Base-by-base conservation (phyloP, 2,797 vertebrate species). In the Oryzias dopingdopingensis region DNA sequence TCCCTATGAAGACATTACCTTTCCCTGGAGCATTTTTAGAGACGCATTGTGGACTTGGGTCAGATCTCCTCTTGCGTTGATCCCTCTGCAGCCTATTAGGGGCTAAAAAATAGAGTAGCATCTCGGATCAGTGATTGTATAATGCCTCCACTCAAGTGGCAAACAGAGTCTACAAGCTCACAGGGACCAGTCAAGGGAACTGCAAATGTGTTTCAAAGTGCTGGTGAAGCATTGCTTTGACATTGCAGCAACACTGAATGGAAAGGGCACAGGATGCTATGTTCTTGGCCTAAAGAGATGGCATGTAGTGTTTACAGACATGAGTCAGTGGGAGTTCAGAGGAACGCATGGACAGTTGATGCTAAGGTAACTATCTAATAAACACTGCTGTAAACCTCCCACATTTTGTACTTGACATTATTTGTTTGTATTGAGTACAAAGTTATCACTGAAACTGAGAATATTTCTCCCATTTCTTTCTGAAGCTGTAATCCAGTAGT, bases 41-140 rank as follows among this genome's bases (percentile, higher is more conserved):
- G 50, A 46, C 55, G 62, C 45, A 37, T 26, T 43, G 59, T 49
- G 67, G 59, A 71, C 77, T 67, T 50, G 24, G 72, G 63, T 83
- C 65, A 6, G 70, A 73, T 82, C 79, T 81, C 65, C 59, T 2
- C 64, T 52, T 15, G 46, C 57, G 20, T 67, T 62, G 67, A 46
- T 74, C 72, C 77, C 70, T 64, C 55, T 72, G 69, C 67, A 72
- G 20, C 67, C 67, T 17, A 77, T 88, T 74, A 80, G 62, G 37
- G 68, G 62, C 70, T 78, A 73, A 77, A 77, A 82, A 86, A 84
- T 65, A 59, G 59, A 59, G 68, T 15, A 14, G 56, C 60, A 67
- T 66, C 51, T 71, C 10, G 41, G 71, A 80, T 84, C 82, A 80
- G 80, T 60, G 77, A 54, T 64, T 79, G 61, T 64, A 47, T 58